Evolutionary conservation across 2,797 vertebrate genomes (phyloP).

Genomic region (Enteromius argenteus): DNA sequence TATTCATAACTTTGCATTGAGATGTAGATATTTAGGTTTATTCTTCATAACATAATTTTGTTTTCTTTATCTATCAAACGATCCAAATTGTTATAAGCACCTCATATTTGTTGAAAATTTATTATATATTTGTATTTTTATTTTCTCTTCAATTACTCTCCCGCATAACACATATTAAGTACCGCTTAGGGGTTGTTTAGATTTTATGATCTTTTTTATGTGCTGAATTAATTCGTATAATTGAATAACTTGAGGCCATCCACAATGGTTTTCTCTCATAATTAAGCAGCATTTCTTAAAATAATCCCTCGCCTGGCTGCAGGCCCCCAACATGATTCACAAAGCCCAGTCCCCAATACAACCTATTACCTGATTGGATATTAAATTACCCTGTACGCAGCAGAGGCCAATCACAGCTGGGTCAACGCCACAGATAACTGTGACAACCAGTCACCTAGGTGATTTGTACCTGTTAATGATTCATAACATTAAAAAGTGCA

Average conservation of each 20-base stretch:
- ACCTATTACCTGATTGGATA: slow-evolving; percentile 64
- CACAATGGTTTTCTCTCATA: slow-evolving; percentile 74
- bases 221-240: slow-evolving; percentile 77
- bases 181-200: slow-evolving; percentile 71
- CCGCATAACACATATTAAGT: slow-evolving; percentile 63
- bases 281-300: slow-evolving; percentile 76
- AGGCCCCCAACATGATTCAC: slow-evolving; percentile 65
- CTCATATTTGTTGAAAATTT: slow-evolving; percentile 13
- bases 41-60: background rate
- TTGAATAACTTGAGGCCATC: slow-evolving; percentile 77
- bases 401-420: slow-evolving; percentile 63
- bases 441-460: slow-evolving; percentile 56
- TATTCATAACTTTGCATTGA: background rate
- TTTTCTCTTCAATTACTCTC: slow-evolving; percentile 31
- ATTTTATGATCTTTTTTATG: slow-evolving; percentile 77
- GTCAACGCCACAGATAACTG: slow-evolving; percentile 57
- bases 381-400: slow-evolving; percentile 62
- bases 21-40: background rate
- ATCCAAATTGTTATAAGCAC: background rate
- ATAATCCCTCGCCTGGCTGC: slow-evolving; percentile 64
- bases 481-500: slow-evolving; percentile 64
- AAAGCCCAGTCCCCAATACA: slow-evolving; percentile 62
- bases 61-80: background rate
- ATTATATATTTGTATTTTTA: slow-evolving; percentile 45
- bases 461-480: slow-evolving; percentile 71